phyloP scores from a whole-genome alignment of 2,797 vertebrate species.

The Zenarchopterus dispar region DNA sequence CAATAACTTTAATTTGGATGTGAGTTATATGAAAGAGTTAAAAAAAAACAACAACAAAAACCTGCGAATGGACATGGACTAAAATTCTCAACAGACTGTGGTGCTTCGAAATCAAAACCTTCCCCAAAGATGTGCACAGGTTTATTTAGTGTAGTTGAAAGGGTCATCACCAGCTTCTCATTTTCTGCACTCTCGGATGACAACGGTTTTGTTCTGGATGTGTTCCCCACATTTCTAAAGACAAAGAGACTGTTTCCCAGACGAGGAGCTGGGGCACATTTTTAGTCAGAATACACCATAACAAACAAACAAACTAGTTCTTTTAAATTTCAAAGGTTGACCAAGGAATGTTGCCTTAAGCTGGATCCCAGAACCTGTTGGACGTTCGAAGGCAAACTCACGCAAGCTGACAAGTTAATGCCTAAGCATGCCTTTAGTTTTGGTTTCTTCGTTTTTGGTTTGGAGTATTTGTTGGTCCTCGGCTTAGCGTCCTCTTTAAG shows the following conservation, averaged over 20 bases:
- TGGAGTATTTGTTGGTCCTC: too few species aligned
- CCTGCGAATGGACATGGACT: too few species aligned
- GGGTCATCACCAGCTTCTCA: slow-evolving; percentile 22
- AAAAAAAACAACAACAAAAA: too few species aligned
- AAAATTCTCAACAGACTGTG: neutral
- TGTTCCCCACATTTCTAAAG: slow-evolving; percentile 58
- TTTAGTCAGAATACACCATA: slow-evolving; percentile 46
- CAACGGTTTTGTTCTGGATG: slow-evolving; percentile 55
- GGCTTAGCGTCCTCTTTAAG: neutral
- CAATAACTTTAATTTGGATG: too few species aligned
- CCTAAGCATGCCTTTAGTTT: slow-evolving; percentile 3
- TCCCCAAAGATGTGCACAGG: neutral
- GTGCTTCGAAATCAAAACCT: slow-evolving; percentile 2
- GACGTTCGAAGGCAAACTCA: neutral
- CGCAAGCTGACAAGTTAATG: neutral
- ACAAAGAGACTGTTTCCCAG: slow-evolving; percentile 58
- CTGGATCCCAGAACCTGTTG: neutral
- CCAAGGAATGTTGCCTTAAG: slow-evolving; percentile 5
- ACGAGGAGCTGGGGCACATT: slow-evolving; percentile 48
- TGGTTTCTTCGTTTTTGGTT: neutral
- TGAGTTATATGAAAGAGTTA: too few species aligned
- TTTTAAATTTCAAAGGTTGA: slow-evolving; percentile 18
- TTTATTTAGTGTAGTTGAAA: neutral
- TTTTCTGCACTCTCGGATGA: slow-evolving; percentile 27
- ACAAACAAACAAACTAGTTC: slow-evolving; percentile 26